phyloP scores from a whole-genome alignment of 2,888 invertebrate genomes.

The Ophion ellenae region DNA sequence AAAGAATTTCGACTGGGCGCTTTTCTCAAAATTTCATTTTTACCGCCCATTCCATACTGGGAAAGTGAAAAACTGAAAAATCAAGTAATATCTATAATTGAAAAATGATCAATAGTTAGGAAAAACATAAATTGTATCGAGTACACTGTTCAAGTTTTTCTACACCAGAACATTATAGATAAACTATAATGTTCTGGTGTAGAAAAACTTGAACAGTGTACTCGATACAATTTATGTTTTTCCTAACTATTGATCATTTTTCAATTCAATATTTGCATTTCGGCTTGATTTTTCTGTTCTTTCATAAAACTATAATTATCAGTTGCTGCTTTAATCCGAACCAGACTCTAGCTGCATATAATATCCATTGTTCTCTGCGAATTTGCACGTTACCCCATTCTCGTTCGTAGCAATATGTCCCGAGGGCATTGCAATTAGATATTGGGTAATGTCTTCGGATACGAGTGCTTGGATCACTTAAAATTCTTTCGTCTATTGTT shows the following conservation, averaged over 20 bases:
- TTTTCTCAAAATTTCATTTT: background rate
- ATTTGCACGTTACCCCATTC: conserved; percentile 17
- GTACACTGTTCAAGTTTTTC: too few species aligned
- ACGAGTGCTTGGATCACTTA: conserved; percentile 45
- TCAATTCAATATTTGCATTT: background rate
- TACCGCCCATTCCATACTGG: background rate
- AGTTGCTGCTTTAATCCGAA: conserved; percentile 1
- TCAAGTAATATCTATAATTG: too few species aligned
- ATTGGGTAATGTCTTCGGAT: conserved; percentile 20
- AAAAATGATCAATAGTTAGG: too few species aligned
- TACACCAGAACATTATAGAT: too few species aligned
- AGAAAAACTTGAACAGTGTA: background rate
- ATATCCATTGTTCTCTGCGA: background rate
- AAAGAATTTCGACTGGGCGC: background rate
- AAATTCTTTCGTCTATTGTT: conserved; percentile 30
- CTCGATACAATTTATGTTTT: background rate
- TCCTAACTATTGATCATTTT: background rate
- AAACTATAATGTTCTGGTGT: background rate
- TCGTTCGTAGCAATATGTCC: conserved; percentile 31
- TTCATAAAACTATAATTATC: background rate
- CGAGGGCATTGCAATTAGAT: background rate
- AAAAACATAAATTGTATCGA: too few species aligned
- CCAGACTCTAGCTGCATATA: background rate
- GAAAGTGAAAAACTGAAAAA: background rate
- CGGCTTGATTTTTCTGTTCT: background rate